Base-by-base conservation (phyloP, 2,888 invertebrate species). In the Erebia ligea region DNA sequence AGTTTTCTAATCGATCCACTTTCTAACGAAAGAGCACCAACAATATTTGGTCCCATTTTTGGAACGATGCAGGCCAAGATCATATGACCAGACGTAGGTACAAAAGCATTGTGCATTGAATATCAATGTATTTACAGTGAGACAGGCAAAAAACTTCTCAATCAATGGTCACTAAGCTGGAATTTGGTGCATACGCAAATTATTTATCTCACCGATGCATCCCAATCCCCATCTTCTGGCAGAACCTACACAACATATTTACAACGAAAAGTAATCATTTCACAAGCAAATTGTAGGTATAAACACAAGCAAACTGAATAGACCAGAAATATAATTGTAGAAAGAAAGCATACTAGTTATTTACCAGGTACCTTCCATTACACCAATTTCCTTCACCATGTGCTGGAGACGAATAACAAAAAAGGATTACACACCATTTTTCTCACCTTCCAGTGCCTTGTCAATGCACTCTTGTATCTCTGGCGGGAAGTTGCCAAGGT, bases 381-480 rank as follows among this genome's bases (percentile, higher is more conserved):
- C 71, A 73, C 76, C 75, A 72, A 58, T 72, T 69, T 68, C 74
- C 74, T 69, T 67, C 75, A 73, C 66, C 67, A 62, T 62, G 76
- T 76, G 76, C 75, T 76, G 72, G 73, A 74, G 68, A 69, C 19
- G 69, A 69, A 72, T 72, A 75, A 72, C 17, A 73, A 76, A 75
- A 56, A 65, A 61, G 62, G 65, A 64, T 65, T 76, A 76, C 75
- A 70, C 74, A 76, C 75, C 74, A 73, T 70, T 68, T 15, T 63
- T 70, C 80, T 83, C 81, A 95, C 95, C 95, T 86, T 97, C 96
- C 68, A 96, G 91, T 48, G 97, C 97, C 81, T 95, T 95, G 79
- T 96, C 95, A 72, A 97, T 94, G 76, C 96, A 94, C 69, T 95
- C 94, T 86, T 97, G 96, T 76, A 97, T 95, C 77, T 96, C 96